These are phyloP conservation scores for Cyclargus thomasi DNA, from an alignment of 1,140 invertebrate genomes.

Conservation along the genomic window DNA sequence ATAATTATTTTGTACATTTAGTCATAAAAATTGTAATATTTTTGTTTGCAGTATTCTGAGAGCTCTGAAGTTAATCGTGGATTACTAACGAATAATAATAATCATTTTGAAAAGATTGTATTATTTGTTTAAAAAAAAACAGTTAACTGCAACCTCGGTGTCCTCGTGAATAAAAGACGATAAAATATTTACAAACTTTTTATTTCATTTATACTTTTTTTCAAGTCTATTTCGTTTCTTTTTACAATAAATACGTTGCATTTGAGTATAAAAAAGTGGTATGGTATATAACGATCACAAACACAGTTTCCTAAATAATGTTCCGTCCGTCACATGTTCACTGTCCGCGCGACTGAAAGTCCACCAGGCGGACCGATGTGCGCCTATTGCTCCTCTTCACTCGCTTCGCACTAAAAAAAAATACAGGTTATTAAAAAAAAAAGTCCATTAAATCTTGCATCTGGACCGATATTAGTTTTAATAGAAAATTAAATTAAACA, in stretches of 20 bases:
- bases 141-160: not conserved
- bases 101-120: too few relatives aligned
- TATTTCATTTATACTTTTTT: conserved; percentile 63
- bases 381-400: conserved; percentile 44
- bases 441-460: too few relatives aligned
- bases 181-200: conserved; percentile 65
- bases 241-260: conserved; percentile 70
- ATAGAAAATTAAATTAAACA: too few relatives aligned
- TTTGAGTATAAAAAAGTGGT: conserved; percentile 68
- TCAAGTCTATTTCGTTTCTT: conserved; percentile 63
- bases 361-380: conserved; percentile 37
- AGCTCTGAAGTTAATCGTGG: too few relatives aligned
- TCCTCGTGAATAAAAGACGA: conserved; percentile 30
- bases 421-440: too few relatives aligned
- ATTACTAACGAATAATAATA: too few relatives aligned
- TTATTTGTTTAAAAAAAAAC: too few relatives aligned
- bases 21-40: conserved; percentile 4
- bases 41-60: not conserved
- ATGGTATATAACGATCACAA: conserved; percentile 59
- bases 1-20: conserved; percentile 39
- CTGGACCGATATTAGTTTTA: too few relatives aligned
- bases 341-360: not conserved
- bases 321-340: conserved; percentile 12
- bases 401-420: conserved; percentile 19
- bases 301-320: conserved; percentile 32